These are phyloP conservation scores for Ciconia nigra DNA, from an alignment of 2,797 vertebrate species.

Conservation along the genomic window DNA sequence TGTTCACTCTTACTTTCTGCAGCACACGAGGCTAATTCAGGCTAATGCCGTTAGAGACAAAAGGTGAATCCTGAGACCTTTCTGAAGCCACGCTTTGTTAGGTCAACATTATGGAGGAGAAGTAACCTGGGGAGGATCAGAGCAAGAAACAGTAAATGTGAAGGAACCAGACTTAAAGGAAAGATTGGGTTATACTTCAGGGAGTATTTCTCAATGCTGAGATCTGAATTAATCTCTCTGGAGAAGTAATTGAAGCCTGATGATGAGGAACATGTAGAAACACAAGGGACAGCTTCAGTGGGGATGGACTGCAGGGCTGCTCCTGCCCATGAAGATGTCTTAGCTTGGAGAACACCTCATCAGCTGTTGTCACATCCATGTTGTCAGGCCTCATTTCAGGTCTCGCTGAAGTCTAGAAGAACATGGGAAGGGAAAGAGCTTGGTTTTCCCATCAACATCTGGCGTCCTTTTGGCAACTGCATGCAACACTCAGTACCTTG, in stretches of 20 bases:
- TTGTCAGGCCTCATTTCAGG: neutral
- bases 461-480: neutral
- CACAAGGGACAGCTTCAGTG: rapidly evolving
- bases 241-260: neutral
- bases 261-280: neutral
- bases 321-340: neutral
- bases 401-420: neutral
- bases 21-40: neutral
- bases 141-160: neutral
- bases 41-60: neutral
- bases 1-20: neutral
- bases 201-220: neutral
- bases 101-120: neutral
- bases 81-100: neutral
- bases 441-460: neutral
- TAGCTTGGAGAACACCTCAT: neutral
- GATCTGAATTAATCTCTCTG: neutral
- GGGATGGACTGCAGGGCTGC: neutral
- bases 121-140: neutral
- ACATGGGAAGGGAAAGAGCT: neutral
- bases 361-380: neutral
- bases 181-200: neutral
- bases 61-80: neutral
- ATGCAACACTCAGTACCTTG: rapidly evolving
- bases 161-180: neutral